Conservation (phyloP, 1,140 invertebrate genomes). For the Ctenoplectra terminalis region DNA sequence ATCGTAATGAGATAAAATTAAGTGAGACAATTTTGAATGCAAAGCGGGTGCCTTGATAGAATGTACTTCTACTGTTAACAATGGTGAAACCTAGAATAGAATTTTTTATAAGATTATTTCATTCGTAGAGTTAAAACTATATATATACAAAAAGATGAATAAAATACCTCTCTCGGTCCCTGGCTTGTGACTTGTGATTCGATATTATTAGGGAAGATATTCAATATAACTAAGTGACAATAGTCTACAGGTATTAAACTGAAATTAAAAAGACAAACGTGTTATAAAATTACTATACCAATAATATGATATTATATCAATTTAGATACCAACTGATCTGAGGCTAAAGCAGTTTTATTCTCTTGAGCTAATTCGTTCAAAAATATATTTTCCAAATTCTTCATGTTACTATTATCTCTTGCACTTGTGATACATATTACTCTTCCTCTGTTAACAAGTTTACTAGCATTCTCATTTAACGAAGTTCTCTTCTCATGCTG, state of each 20-base stretch:
- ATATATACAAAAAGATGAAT: constrained; percentile 33
- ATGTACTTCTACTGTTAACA: constrained; percentile 88
- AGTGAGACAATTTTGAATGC: constrained; percentile 86
- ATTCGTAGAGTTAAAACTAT: not conserved
- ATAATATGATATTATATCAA: constrained; percentile 1
- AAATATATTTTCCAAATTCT: constrained; percentile 93
- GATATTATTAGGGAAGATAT: constrained; percentile 91
- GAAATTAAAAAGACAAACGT: constrained; percentile 73
- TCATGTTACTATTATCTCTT: constrained; percentile 91
- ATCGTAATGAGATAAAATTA: constrained; percentile 93
- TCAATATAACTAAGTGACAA: constrained; percentile 94
- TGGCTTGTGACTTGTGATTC: constrained; percentile 90
- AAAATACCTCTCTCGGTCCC: constrained; percentile 85
- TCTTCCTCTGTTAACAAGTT: constrained; percentile 88
- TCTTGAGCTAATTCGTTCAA: constrained; percentile 90
- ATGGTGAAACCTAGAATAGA: constrained; percentile 84
- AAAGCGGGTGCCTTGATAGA: constrained; percentile 86
- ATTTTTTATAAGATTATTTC: not conserved
- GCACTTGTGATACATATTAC: constrained; percentile 95
- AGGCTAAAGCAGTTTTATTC: constrained; percentile 88
- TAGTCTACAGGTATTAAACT: constrained; percentile 90
- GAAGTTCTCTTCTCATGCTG: constrained; percentile 86
- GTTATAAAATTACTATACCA: constrained; percentile 12
- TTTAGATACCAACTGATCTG: constrained; percentile 83
- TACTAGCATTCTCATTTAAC: constrained; percentile 84